A percentile compares a stretch with the other conserved stretches of the same genome.
Conservation (phyloP, 2,797 vertebrate species). For the Paguma larvata region DNA sequence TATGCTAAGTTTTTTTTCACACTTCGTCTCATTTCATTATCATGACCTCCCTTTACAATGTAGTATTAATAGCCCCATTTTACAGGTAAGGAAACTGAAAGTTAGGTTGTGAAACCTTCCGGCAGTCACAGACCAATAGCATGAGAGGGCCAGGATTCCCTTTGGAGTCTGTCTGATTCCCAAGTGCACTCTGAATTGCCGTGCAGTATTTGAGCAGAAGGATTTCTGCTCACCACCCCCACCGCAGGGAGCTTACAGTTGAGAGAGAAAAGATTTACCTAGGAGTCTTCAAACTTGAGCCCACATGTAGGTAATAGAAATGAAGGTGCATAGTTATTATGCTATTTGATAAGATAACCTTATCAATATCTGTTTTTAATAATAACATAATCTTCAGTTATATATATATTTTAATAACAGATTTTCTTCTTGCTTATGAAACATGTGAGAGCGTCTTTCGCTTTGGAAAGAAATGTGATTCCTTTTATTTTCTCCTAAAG, state of each 20-base stretch:
- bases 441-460: not conserved
- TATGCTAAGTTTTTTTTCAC: not conserved
- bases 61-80: not conserved
- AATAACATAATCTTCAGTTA: not conserved
- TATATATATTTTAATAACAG: not conserved
- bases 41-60: not conserved
- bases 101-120: not conserved
- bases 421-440: not conserved
- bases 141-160: not conserved
- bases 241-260: not conserved
- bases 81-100: not conserved
- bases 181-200: not conserved
- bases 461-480: not conserved
- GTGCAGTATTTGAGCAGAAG: not conserved
- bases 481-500: not conserved
- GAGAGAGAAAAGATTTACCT: not conserved
- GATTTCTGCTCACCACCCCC: not conserved
- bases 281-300: not conserved
- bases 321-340: not conserved
- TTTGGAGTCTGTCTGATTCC: not conserved
- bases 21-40: not conserved
- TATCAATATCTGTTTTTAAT: not conserved
- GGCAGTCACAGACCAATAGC: accelerated
- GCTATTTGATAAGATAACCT: not conserved
- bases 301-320: not conserved